phyloP scores from a whole-genome alignment of 2,888 invertebrate genomes.

The Belgica antarctica region DNA sequence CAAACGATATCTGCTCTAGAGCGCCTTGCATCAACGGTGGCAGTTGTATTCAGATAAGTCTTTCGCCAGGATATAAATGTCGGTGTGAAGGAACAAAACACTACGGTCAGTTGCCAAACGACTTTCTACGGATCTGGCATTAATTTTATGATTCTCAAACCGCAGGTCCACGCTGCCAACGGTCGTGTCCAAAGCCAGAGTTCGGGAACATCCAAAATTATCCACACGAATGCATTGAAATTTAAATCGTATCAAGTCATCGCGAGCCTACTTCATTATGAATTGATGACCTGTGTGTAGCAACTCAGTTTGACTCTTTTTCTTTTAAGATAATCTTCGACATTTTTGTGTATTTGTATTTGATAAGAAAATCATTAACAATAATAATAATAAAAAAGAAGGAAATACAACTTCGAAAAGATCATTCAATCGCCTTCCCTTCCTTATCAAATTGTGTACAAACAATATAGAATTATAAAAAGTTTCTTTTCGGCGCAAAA shows the following conservation, averaged over 20 bases:
- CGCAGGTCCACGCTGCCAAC: constrained; percentile 34
- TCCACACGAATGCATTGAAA: constrained; percentile 39
- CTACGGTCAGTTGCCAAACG: constrained; percentile 48
- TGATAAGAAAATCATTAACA: background rate
- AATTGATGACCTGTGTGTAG: background rate
- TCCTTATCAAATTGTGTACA: background rate
- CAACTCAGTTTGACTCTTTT: background rate
- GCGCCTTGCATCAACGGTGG: constrained; percentile 63
- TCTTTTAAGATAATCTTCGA: constrained; percentile 18
- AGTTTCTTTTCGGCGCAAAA: constrained; percentile 5
- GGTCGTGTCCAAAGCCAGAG: constrained; percentile 5
- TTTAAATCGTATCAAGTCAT: constrained; percentile 4
- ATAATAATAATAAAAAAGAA: constrained; percentile 14
- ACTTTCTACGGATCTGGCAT: constrained; percentile 48
- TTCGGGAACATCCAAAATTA: background rate
- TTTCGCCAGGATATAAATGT: constrained; percentile 61
- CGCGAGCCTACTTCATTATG: constrained; percentile 8
- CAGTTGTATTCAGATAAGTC: constrained; percentile 62
- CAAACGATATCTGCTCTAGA: constrained; percentile 61
- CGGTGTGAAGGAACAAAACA: constrained; percentile 64
- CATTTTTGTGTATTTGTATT: constrained; percentile 35
- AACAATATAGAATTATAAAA: too few species aligned
- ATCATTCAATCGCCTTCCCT: background rate
- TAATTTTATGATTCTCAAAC: background rate
- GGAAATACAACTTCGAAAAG: background rate